phyloP scores from a whole-genome alignment of 2,113 vertebrate genomes.

The Odontophorus gujanensis region DNA sequence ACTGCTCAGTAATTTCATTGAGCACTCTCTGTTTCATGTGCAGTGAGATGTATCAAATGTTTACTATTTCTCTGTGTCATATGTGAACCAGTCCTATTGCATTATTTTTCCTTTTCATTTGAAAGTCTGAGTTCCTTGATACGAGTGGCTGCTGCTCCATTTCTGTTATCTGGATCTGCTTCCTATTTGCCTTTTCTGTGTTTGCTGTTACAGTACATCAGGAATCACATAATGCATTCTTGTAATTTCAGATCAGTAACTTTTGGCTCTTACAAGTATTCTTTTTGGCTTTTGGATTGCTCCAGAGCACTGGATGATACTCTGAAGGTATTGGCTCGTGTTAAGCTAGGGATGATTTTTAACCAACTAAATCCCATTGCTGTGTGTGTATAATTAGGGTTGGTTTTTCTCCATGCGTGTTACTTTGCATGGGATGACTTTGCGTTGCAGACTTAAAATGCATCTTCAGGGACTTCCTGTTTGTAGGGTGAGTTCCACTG shows the following conservation, averaged over 20 bases:
- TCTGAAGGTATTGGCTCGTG: background rate
- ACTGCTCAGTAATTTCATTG: background rate
- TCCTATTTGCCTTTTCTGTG: background rate
- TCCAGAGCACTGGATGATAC: background rate
- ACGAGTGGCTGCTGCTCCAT: background rate
- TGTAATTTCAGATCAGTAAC: background rate
- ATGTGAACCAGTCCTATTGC: background rate
- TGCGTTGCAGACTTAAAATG: conserved; percentile 50
- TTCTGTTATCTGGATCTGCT: background rate
- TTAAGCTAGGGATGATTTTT: background rate
- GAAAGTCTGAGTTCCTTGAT: background rate
- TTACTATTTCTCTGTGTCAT: background rate
- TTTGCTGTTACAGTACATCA: background rate
- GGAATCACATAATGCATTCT: background rate
- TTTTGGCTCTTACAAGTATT: background rate
- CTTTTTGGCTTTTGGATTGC: background rate
- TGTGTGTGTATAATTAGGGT: conserved; percentile 15
- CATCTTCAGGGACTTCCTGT: conserved; percentile 66
- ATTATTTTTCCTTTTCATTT: background rate
- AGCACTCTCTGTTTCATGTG: background rate
- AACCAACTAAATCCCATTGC: background rate
- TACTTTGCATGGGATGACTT: conserved; percentile 35
- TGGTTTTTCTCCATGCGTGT: conserved; percentile 11
- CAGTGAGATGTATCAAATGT: background rate
- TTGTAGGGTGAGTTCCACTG: conserved; percentile 29